Conservation (phyloP, 64 coral and sea anemone species). For the Actinia equina region DNA sequence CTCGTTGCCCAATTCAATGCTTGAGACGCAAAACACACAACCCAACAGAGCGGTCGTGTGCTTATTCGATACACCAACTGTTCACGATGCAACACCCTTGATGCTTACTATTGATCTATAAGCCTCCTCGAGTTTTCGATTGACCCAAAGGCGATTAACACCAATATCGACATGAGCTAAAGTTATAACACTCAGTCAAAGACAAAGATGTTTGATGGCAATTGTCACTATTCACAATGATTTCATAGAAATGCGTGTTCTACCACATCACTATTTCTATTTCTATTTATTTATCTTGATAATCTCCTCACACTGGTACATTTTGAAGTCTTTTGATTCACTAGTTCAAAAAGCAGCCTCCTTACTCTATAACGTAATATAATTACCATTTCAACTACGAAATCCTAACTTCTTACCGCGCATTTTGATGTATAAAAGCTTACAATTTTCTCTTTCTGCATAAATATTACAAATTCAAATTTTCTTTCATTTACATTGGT, state of each 20-base stretch:
- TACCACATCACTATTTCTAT: not conserved
- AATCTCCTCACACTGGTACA: not conserved
- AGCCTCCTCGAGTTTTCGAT: not conserved
- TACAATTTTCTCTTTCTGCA: not conserved
- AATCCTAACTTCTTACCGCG: not conserved
- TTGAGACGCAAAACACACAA: not conserved
- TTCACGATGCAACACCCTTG: not conserved
- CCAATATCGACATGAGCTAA: not conserved
- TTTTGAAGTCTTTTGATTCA: no score
- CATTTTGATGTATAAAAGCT: not conserved
- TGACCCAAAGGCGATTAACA: not conserved
- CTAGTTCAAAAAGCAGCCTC: no score
- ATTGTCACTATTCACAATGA: constrained; percentile 3
- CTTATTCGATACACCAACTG: not conserved
- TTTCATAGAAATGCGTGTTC: not conserved
- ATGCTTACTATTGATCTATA: not conserved
- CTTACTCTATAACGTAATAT: no score
- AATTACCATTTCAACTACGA: no score
- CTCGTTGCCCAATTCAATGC: not conserved
- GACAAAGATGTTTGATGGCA: not conserved
- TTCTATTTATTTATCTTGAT: not conserved
- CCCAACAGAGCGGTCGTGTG: not conserved
- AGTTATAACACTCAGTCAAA: not conserved
- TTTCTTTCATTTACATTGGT: not conserved
- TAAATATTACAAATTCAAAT: constrained; percentile 3